Evolutionary conservation across 2,888 invertebrate genomes (phyloP), one percentile per base, ranked within the genome.

Genomic region (Euphydryas editha): DNA sequence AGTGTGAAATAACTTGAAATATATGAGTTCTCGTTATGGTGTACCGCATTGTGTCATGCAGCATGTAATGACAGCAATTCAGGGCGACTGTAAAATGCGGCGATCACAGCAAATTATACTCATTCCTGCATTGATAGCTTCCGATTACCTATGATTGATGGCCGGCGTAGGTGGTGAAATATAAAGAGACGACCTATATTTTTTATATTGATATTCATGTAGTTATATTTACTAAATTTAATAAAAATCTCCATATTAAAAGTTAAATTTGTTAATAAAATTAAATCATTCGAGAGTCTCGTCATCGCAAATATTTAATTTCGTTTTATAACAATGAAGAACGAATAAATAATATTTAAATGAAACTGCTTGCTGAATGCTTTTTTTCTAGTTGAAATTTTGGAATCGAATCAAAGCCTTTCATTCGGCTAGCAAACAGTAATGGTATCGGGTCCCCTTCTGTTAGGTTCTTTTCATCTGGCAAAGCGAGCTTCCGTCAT

Each of bases 121-220:
- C 87, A 86, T 88, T 87, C 86, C 81, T 84, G 86, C 85, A 88
- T 85, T 87, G 88, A 90, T 88, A 87, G 86, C 78, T 89, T 90
- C 89, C 89, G 89, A 88, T 90, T 89, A 88, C 85, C 83, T 80
- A 80, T 88, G 87, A 90, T 87, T 82, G 82, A 88, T 84, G 79
- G 77, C 55, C 56, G 63, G 55, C 56, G 79, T 82, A 83, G 82
- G 79, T 78, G 81, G 79, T 72, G 76, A 75, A 79, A 80, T 77
- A 78, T 60, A 36, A 57, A 55, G 47, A 42, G 17, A 11, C 57
- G 17, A 30, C 55, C 47, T 21, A 24, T 75, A 78, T 75, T 80
- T 30, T 78, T 54, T 44, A 64, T 54, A 37, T 62, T 36, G n/a
- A 36, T 11, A 30, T 49, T 20, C 49, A 13, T 49, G 0, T n/a